Base-by-base conservation (phyloP, 2,888 invertebrate genomes). In the Tetrapedia diversipes region DNA sequence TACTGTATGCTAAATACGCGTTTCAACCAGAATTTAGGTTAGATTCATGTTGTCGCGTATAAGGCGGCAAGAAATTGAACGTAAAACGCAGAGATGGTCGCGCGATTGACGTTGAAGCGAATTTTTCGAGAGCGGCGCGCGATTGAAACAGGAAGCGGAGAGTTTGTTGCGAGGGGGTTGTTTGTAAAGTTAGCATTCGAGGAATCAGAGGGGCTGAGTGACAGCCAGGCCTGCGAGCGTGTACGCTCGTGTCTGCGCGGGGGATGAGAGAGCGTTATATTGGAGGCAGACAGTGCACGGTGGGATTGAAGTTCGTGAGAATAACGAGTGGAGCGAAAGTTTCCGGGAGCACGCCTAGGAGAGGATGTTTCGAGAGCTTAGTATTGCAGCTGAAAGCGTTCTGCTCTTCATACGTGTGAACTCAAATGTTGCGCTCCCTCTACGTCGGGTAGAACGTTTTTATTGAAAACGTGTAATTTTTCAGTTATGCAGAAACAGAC, bases 301-400 rank as follows among this genome's bases (percentile, higher is more conserved):
- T 22, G 51, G 41, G 51, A 41, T 64, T 53, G 63, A 64, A 64
- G 63, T 64, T 53, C 22, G 51, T 7, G 29, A 19, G 63, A 51
- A 53, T 64, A 64, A 64, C 63, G 39, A 51, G 14, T 27, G 37
- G 41, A 22, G 32, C 19, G 32, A 24, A 56, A 56, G 47, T 60
- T 60, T 60, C 47, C 22, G 47, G 24, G 34, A 22, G 32, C 6
- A 22, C 6, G 2, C 16, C 10, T 10, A 22, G 32, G 22, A 22
- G 22, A 32, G 32, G 4, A 16, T 34, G 16, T 34, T 60, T 45
- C 22, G 32, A 60, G 32, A 24, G 60, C n/a, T 60, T 47, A 6
- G 3, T 24, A 45, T 45, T 34, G 43, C 4, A 16, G 2, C 10
- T 1, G 22, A 32, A 19, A 56, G 10, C 14, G 8, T 39, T 22